Percentiles rank a stretch among this genome's conserved stretches.
Evolutionary conservation across 1,140 invertebrate genomes (phyloP).

Genomic region (Capitella teleta): DNA sequence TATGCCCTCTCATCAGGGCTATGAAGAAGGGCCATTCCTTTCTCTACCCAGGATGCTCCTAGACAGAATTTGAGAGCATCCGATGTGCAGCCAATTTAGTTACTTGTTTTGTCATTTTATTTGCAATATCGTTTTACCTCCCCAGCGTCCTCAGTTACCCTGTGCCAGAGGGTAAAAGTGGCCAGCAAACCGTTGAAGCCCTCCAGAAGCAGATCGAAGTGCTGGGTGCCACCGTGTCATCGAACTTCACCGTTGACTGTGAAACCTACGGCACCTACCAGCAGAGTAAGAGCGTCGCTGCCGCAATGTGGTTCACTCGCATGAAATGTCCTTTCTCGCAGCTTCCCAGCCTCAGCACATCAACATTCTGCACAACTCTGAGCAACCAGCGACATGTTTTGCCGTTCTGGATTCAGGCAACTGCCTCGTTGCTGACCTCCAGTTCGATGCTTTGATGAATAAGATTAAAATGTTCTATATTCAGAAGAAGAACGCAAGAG

Average conservation of each 20-base stretch:
- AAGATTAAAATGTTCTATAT: slow-evolving; percentile 78
- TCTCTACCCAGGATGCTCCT: too few species aligned
- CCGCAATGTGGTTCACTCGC: neutral
- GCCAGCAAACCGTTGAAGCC: slow-evolving; percentile 54
- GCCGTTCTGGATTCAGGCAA: slow-evolving; percentile 71
- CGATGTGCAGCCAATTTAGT: too few species aligned
- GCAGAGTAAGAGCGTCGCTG: neutral
- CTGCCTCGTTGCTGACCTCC: slow-evolving; percentile 73
- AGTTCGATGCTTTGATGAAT: slow-evolving; percentile 82
- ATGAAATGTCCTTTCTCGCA: slow-evolving; percentile 1
- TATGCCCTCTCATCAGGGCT: too few species aligned
- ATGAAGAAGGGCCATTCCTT: too few species aligned
- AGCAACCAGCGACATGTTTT: slow-evolving; percentile 88
- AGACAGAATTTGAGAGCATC: too few species aligned
- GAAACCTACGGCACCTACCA: slow-evolving; percentile 55
- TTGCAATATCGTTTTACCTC: too few species aligned
- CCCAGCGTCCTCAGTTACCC: slow-evolving; percentile 53
- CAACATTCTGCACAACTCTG: slow-evolving; percentile 86
- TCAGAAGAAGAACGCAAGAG: slow-evolving; percentile 61
- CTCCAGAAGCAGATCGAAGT: slow-evolving; percentile 72
- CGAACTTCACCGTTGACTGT: slow-evolving; percentile 86
- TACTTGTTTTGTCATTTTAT: too few species aligned
- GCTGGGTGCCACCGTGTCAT: slow-evolving; percentile 71
- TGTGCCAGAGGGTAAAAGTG: slow-evolving; percentile 71
- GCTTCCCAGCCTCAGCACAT: slow-evolving; percentile 58